These are phyloP conservation scores for Poeciliopsis occidentalis DNA, from an alignment of 2,113 vertebrate genomes.

Conservation along the genomic window DNA sequence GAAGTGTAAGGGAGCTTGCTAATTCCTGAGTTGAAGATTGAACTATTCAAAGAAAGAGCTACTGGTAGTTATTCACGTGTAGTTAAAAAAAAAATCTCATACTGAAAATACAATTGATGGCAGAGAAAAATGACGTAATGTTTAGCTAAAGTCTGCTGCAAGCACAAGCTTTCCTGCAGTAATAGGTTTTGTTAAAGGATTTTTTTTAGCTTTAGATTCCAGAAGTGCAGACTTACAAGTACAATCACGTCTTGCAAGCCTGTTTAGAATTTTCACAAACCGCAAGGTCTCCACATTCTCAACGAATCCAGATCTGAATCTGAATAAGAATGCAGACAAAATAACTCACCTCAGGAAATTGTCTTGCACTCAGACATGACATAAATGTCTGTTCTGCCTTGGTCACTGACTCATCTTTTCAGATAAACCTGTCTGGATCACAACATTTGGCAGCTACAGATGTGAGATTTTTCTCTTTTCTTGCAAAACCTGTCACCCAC, in stretches of 20 bases:
- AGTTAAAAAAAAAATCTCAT: not conserved
- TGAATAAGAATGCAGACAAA: conserved; percentile 3
- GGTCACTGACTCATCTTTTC: not conserved
- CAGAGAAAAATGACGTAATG: not conserved
- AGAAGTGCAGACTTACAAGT: conserved; percentile 20
- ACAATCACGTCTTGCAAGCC: conserved; percentile 7
- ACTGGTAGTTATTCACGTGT: not conserved
- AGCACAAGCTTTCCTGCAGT: too few species aligned
- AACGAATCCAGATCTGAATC: conserved; percentile 27
- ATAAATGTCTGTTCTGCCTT: conserved; percentile 11
- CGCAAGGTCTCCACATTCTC: not conserved
- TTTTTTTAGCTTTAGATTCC: not conserved
- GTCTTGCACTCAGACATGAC: not conserved
- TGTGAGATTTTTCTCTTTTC: conserved; percentile 50
- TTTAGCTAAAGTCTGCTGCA: not conserved
- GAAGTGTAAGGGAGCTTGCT: not conserved
- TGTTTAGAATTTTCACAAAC: conserved; percentile 10
- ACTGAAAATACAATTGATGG: not conserved
- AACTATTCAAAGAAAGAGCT: not conserved
- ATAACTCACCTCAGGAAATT: not conserved
- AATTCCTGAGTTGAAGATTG: not conserved
- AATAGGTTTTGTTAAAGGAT: not conserved
- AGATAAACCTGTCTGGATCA: conserved; percentile 17
- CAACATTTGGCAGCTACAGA: conserved; percentile 17
- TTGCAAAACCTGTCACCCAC: conserved; percentile 34